Evolutionary conservation across 2,797 vertebrate genomes (phyloP), one percentile per base, ranked within the genome.

Genomic region (Typhlichthys eigenmanni): DNA sequence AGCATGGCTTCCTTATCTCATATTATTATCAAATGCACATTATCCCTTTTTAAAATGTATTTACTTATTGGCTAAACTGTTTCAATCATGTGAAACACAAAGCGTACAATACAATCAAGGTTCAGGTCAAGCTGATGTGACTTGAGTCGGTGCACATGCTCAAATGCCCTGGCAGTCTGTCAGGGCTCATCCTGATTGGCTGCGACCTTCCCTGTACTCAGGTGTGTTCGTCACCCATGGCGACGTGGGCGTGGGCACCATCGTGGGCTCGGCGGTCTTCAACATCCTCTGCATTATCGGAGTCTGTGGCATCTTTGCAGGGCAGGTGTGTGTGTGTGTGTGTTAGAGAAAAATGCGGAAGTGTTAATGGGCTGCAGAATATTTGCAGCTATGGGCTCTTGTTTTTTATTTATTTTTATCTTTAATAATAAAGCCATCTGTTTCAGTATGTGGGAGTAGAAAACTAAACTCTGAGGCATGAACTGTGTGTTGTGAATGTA

Each of bases 221-320:
- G 97, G 97, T 75, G 97, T 99, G 69, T 99, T 99, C 87, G 96
- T 99, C 84, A 99, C 97, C 84, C 96, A 98, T 0, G 97, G 96
- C 7, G 97, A 99, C 50, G 97, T 99, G 13, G 97, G 97, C 64
- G 95, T 99, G 58, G 97, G 97, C 43, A 99, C 97, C 74, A 99
- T 99, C 65, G 97, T 98, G 0, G 97, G 97, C 77, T 99, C 96
- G 2, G 97, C 97, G 0, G 97, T 98, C 81, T 99, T 99, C 90
- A 99, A 99, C 89, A 95, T 98, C 78, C 93, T 99, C 14, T 99
- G 96, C 79, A 98, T 99, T 82, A 96, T 98, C 34, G 97, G 97
- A 43, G 97, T 99, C 45, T 99, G 97, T 32, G 97, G 97, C 47
- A 86, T 99, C 13, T 99, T 98, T 38, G 97, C 96, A 1, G 97